Evolutionary conservation across 2,888 invertebrate species (phyloP).

Genomic region (Eurytoma adleriae): DNA sequence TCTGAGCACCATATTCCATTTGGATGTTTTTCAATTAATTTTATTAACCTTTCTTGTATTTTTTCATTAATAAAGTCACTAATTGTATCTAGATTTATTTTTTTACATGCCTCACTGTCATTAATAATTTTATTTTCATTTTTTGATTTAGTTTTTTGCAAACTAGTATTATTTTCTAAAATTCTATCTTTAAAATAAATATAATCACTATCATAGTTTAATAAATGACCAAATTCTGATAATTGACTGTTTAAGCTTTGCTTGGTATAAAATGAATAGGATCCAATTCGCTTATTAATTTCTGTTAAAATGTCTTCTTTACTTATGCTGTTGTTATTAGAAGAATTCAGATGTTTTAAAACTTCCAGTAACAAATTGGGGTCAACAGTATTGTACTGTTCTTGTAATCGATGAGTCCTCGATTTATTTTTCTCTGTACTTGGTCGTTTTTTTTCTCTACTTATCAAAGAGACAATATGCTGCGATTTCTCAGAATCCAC

Average conservation of each 20-base stretch:
- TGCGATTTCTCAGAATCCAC: slow-evolving; percentile 34
- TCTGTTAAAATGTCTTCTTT: slow-evolving; percentile 30
- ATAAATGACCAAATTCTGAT: slow-evolving; percentile 32
- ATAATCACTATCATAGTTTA: slow-evolving; percentile 30
- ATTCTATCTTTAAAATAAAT: slow-evolving; percentile 31
- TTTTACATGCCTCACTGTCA: neutral
- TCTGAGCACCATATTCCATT: slow-evolving; percentile 71
- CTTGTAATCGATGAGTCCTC: neutral
- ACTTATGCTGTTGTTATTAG: slow-evolving; percentile 2
- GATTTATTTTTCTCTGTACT: neutral
- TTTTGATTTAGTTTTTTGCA: neutral
- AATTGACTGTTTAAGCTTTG: slow-evolving; percentile 41
- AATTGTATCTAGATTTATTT: neutral
- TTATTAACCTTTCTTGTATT: slow-evolving; percentile 62
- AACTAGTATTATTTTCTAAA: neutral
- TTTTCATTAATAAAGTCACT: slow-evolving; percentile 59
- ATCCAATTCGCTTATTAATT: slow-evolving; percentile 7
- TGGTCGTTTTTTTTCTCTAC: slow-evolving; percentile 21
- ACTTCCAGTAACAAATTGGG: slow-evolving; percentile 24
- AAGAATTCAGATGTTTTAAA: slow-evolving; percentile 15
- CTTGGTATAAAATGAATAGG: slow-evolving; percentile 19
- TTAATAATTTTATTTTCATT: neutral
- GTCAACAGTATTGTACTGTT: slow-evolving; percentile 23
- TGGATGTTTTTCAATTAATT: slow-evolving; percentile 66
- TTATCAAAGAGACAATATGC: slow-evolving; percentile 39